Percentiles rank a stretch among this genome's conserved stretches.
These are phyloP conservation scores for Menura novaehollandiae DNA, from an alignment of 2,113 vertebrate species.

Conservation along the genomic window DNA sequence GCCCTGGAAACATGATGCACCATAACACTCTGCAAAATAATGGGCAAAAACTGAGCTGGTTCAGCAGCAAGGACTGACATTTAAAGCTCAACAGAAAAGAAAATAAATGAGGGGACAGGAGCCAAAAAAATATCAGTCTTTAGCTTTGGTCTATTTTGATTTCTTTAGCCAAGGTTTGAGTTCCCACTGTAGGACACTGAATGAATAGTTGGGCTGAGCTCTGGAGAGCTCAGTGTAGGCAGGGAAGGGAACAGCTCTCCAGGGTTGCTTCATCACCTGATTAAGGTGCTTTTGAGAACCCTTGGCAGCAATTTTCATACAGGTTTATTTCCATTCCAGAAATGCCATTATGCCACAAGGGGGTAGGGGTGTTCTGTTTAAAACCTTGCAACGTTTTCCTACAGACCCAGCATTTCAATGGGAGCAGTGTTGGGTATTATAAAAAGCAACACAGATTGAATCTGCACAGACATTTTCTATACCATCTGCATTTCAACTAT, in stretches of 20 bases:
- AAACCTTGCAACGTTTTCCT: background rate
- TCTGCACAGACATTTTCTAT: slow-evolving; percentile 47
- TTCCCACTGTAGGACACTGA: background rate
- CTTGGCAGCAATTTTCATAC: background rate
- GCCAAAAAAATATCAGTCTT: background rate
- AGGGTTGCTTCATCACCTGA: background rate
- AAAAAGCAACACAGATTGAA: slow-evolving; percentile 34
- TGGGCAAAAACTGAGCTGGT: background rate
- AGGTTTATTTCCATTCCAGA: slow-evolving; percentile 47
- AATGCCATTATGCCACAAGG: slow-evolving; percentile 73
- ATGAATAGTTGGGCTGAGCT: background rate
- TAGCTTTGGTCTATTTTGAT: background rate
- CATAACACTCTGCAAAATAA: background rate
- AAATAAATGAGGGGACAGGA: background rate
- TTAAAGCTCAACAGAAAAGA: background rate
- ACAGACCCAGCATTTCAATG: background rate
- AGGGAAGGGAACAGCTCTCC: background rate
- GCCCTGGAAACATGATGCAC: background rate
- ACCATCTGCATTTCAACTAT: slow-evolving; percentile 52
- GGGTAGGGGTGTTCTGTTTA: slow-evolving; percentile 74
- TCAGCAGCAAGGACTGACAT: background rate
- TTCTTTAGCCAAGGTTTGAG: background rate
- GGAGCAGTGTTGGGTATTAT: background rate
- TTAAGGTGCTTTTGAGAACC: slow-evolving; percentile 10
- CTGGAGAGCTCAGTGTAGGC: background rate